phyloP scores from a whole-genome alignment of 1,140 invertebrate genomes.

The Laodelphax striatellus region DNA sequence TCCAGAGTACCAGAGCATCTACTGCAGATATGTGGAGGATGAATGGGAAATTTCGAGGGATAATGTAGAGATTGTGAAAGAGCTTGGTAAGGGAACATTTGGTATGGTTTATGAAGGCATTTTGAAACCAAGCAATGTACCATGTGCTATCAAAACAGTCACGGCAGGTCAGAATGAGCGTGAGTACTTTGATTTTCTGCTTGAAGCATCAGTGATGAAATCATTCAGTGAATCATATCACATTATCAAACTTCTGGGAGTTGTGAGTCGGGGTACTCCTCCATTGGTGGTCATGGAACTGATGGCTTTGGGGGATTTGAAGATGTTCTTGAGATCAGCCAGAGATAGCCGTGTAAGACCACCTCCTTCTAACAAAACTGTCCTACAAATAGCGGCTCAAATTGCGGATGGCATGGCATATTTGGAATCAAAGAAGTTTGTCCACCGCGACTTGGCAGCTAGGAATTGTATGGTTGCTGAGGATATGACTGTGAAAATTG shows the following conservation, averaged over 20 bases:
- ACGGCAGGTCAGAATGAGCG: conserved; percentile 74
- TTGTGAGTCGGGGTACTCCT: conserved; percentile 86
- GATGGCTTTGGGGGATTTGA: conserved; percentile 91
- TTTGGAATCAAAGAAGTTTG: conserved; percentile 84
- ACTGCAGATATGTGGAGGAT: conserved; percentile 60
- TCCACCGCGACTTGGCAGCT: conserved; percentile 95
- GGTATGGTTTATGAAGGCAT: conserved; percentile 82
- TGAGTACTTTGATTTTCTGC: conserved; percentile 76
- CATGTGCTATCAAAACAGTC: conserved; percentile 90
- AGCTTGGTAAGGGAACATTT: conserved; percentile 91
- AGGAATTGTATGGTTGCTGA: conserved; percentile 93
- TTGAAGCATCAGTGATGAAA: conserved; percentile 93
- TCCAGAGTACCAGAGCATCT: conserved; percentile 19
- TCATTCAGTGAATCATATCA: conserved; percentile 66
- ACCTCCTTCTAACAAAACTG: conserved; percentile 35
- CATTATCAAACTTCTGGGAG: conserved; percentile 85
- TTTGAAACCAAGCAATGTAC: conserved; percentile 34
- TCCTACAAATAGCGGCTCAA: conserved; percentile 81
- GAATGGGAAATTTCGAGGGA: conserved; percentile 90
- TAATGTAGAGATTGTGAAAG: conserved; percentile 61
- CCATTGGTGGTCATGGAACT: conserved; percentile 94
- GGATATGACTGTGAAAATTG: conserved; percentile 88
- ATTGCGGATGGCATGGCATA: conserved; percentile 99
- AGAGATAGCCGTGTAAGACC: conserved; percentile 42
- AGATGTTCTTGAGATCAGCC: conserved; percentile 65